These are phyloP conservation scores for Caerostris darwini DNA, from an alignment of 1,140 invertebrate species.

Conservation along the genomic window DNA sequence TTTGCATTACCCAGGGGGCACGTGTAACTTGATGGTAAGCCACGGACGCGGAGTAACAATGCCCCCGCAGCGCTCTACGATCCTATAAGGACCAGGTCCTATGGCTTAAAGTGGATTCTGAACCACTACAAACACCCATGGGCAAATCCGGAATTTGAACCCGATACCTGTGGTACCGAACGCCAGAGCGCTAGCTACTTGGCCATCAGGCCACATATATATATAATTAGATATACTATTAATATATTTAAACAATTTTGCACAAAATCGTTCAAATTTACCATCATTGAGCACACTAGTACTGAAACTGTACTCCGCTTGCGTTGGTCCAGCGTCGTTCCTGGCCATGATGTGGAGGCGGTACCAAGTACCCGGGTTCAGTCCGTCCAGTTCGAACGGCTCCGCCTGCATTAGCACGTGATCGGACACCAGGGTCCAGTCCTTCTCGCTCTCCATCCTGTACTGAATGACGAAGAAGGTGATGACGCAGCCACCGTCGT, in stretches of 20 bases:
- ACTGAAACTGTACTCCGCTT: constrained; percentile 89
- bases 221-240: neutral
- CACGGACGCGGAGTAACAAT: too few species aligned
- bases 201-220: too few species aligned
- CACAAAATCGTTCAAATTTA: neutral
- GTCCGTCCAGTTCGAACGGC: constrained; percentile 78
- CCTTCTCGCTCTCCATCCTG: constrained; percentile 86
- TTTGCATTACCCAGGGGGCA: too few species aligned
- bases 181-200: too few species aligned
- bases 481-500: constrained; percentile 97
- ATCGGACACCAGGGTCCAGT: constrained; percentile 92
- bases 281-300: constrained; percentile 83
- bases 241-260: neutral
- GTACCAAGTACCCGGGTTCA: constrained; percentile 82
- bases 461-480: constrained; percentile 97
- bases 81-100: too few species aligned
- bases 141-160: too few species aligned
- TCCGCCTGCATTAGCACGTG: constrained; percentile 70
- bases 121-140: too few species aligned
- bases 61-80: too few species aligned
- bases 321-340: constrained; percentile 82
- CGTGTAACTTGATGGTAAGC: too few species aligned
- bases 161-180: too few species aligned
- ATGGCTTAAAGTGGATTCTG: too few species aligned
- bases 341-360: constrained; percentile 82